Evolutionary conservation across 23 tunicate species (phyloP).

Genomic region (Corella eumyota): DNA sequence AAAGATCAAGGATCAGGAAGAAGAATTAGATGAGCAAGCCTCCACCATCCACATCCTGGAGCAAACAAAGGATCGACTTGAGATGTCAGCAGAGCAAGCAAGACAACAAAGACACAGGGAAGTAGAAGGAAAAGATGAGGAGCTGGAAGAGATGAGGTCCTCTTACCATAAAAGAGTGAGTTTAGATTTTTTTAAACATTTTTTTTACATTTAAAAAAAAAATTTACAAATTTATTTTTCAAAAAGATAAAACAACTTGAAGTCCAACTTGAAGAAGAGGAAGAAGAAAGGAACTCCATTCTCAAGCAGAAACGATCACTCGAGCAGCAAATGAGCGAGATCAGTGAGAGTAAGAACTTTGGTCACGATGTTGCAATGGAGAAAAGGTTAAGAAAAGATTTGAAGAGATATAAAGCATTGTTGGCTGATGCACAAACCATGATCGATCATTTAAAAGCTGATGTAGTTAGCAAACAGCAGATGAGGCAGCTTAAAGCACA

Average conservation of each 20-base stretch:
- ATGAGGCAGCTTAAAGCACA: slow-evolving; percentile 70
- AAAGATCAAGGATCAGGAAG: slow-evolving; percentile 74
- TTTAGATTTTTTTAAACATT: not conserved
- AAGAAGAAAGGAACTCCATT: slow-evolving; percentile 52
- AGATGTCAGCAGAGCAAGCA: slow-evolving; percentile 72
- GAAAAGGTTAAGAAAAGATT: slow-evolving; percentile 31
- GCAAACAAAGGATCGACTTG: slow-evolving; percentile 80
- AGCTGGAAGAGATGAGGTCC: slow-evolving; percentile 68
- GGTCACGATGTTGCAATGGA: slow-evolving; percentile 29
- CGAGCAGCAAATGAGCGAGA: slow-evolving; percentile 45
- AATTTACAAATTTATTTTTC: not conserved
- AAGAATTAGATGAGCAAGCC: slow-evolving; percentile 97
- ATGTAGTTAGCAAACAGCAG: slow-evolving; percentile 80
- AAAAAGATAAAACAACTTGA: slow-evolving; percentile 73
- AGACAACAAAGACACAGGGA: slow-evolving; percentile 63
- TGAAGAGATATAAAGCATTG: slow-evolving; percentile 88
- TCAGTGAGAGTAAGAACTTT: slow-evolving; percentile 2
- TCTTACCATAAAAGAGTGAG: slow-evolving; percentile 68
- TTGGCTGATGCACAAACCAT: slow-evolving; percentile 88
- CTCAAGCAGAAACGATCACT: slow-evolving; percentile 53
- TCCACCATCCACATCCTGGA: slow-evolving; percentile 75
- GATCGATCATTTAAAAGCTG: slow-evolving; percentile 80
- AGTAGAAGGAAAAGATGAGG: slow-evolving; percentile 74
- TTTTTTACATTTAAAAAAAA: slow-evolving; percentile 5
- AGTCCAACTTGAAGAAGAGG: slow-evolving; percentile 78